Conservation (phyloP, 2,797 vertebrate species). For the Emys orbicularis region DNA sequence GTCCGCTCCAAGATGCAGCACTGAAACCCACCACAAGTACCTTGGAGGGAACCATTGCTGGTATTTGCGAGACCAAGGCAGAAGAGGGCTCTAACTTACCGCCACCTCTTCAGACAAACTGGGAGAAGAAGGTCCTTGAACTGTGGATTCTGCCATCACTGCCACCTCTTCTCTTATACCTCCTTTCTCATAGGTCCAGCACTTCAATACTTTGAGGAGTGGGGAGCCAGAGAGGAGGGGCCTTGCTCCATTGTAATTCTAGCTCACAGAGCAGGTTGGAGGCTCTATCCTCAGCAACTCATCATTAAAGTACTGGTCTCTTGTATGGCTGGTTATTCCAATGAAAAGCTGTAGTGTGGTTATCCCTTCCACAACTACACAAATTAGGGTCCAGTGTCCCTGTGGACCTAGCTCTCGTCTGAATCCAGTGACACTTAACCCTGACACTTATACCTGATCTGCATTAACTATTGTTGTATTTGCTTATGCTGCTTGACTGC, state of each 20-base stretch:
- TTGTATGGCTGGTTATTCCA: neutral
- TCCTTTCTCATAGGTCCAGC: neutral
- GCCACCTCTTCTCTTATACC: neutral
- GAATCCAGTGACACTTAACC: neutral
- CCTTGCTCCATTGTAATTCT: neutral
- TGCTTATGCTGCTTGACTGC: neutral
- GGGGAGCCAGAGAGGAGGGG: neutral
- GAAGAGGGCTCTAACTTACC: neutral
- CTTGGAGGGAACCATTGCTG: neutral
- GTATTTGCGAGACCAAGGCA: neutral
- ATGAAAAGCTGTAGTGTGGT: too few relatives aligned
- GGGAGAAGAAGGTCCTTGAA: neutral
- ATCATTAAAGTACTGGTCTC: neutral
- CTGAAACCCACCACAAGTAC: fast-evolving
- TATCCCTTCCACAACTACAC: neutral
- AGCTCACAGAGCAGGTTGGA: neutral
- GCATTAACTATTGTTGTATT: neutral
- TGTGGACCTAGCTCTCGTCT: neutral
- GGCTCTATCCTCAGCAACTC: neutral
- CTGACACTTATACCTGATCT: neutral
- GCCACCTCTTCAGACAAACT: neutral
- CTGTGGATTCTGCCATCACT: neutral
- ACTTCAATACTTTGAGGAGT: neutral
- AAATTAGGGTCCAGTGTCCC: neutral
- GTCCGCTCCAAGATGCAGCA: fast-evolving